Evolutionary conservation across 2,113 vertebrate genomes (phyloP).

Genomic region (human): GRCh38 chr3:1787001-1787500

Average conservation of each 20-base stretch:
- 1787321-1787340: neutral
- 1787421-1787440: neutral
- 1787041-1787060: neutral
- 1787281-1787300: neutral
- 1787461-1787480: neutral
- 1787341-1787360: neutral
- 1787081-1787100: neutral
- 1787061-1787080: neutral
- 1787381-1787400: neutral
- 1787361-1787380: accelerated
- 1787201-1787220: too few relatives aligned
- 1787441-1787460: neutral
- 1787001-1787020: neutral
- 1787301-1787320: neutral
- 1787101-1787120: neutral
- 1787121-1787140: neutral
- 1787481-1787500: neutral
- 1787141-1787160: accelerated
- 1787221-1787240: neutral
- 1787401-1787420: too few relatives aligned
- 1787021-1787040: neutral
- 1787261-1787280: too few relatives aligned
- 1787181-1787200: accelerated
- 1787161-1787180: neutral
- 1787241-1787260: neutral